These are phyloP conservation scores for Cichlasoma orientale DNA, from an alignment of 2,797 vertebrate genomes.

Conservation along the genomic window DNA sequence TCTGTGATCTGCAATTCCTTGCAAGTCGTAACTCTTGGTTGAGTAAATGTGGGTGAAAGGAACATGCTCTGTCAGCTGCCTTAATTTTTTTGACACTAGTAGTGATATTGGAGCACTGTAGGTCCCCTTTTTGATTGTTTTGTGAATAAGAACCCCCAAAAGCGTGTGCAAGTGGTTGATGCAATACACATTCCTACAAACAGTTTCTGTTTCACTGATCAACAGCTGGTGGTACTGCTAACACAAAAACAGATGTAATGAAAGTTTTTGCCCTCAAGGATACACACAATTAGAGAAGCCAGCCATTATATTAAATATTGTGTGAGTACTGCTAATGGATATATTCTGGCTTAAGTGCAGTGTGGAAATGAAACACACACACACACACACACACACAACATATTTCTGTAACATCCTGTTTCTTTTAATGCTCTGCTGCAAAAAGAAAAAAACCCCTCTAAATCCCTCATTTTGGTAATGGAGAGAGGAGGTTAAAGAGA, in stretches of 20 bases:
- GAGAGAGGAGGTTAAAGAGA: constrained; percentile 16
- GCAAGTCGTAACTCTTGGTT: constrained; percentile 16
- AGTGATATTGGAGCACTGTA: not conserved
- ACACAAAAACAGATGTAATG: not conserved
- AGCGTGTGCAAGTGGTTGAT: too few relatives aligned
- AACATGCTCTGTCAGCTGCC: not conserved
- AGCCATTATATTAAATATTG: not conserved
- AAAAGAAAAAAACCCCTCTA: not conserved
- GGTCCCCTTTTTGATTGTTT: not conserved
- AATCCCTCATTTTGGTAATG: constrained; percentile 6
- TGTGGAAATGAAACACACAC: not conserved
- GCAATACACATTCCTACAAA: too few relatives aligned
- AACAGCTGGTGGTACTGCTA: not conserved
- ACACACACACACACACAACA: too few relatives aligned
- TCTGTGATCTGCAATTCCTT: constrained; percentile 27
- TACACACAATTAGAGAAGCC: not conserved
- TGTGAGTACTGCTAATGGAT: not conserved
- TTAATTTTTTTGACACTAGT: not conserved
- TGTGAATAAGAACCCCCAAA: not conserved
- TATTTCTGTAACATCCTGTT: not conserved
- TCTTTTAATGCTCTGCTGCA: not conserved
- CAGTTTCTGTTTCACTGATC: not conserved
- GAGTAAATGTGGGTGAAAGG: constrained; percentile 14
- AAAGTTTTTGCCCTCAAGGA: not conserved
- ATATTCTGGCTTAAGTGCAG: not conserved